Conservation (phyloP, 2,888 invertebrate species). For the Hemistola chrysoprasaria region DNA sequence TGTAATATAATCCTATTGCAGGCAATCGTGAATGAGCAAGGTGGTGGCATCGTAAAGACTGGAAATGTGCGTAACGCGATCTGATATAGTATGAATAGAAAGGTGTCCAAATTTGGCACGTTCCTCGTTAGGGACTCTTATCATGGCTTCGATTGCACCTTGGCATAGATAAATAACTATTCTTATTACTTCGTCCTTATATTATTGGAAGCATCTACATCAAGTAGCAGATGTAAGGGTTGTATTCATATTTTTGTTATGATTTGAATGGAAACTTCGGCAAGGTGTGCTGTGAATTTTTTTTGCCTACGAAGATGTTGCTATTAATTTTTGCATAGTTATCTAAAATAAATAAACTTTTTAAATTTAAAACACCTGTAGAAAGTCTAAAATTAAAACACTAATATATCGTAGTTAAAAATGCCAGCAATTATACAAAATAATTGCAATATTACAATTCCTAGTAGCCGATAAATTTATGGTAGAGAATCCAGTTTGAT, state of each 20-base stretch:
- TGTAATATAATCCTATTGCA: constrained; percentile 76
- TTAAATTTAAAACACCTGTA: too few relatives aligned
- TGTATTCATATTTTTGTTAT: constrained; percentile 62
- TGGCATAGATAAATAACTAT: constrained; percentile 44
- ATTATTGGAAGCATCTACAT: constrained; percentile 24
- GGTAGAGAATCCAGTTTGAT: constrained; percentile 1
- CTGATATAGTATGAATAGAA: constrained; percentile 45
- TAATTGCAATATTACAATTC: too few relatives aligned
- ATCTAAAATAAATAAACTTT: background rate
- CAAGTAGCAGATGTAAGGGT: constrained; percentile 69
- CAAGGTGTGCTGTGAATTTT: constrained; percentile 58
- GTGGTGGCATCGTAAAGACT: constrained; percentile 51
- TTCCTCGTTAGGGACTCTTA: constrained; percentile 45
- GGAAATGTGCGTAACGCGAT: constrained; percentile 55
- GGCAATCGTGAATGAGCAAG: constrained; percentile 71
- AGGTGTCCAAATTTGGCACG: constrained; percentile 72
- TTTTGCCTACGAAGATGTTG: constrained; percentile 50
- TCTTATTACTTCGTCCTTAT: constrained; percentile 16
- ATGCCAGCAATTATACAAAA: too few relatives aligned
- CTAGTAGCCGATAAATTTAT: too few relatives aligned
- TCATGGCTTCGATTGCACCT: constrained; percentile 41
- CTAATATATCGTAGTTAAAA: too few relatives aligned
- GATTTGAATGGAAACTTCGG: constrained; percentile 54
- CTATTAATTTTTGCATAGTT: constrained; percentile 8
- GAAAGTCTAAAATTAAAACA: too few relatives aligned